Base-by-base conservation (phyloP, 1,140 invertebrate genomes). In the Sipha flava region DNA sequence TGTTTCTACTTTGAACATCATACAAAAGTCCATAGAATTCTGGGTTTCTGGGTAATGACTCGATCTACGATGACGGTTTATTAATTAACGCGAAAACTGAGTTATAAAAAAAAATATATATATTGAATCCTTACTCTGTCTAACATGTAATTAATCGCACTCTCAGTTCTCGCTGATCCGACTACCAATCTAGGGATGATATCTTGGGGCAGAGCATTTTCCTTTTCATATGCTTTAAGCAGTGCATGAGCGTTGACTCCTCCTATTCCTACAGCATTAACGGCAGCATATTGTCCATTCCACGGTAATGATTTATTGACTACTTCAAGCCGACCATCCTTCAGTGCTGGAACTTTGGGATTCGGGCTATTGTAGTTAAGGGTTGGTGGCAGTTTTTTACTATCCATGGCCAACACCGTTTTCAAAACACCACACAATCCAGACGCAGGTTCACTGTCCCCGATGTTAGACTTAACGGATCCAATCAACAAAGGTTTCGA, bases 381-480 rank as follows among this genome's bases (percentile, higher is more conserved):
- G 84, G 92, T 83, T 2, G 79, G 79, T 0, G 82, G 82, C 12
- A 83, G 72, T 57, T 54, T 49, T 2, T 72, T 68, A n/a, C 40
- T 68, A 26, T 83, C 81, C 80, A 82, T 81, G 52, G 81, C 64
- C 5, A 83, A 29, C 14, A 83, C 21, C 7, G 62, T 87, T 85
- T 91, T 91, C 9, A 88, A 86, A 47, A 91, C 81, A 4, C 88
- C 86, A 81, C 87, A 88, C 1, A 91, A 81, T 47, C 88, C 87
- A 83, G 91, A 90, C 1, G 89, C 89, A 18, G 91, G 88, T 84
- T 93, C 91, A 34, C 90, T 86, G 82, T 94, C 91, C 0, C 92
- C 92, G 87, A 92, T 90, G 84, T 93, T 93, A 3, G 90, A 90
- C 83, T 92, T 93, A 0, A 92, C 89, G 9, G 91, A 91, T 9